phyloP scores from a whole-genome alignment of 2,113 vertebrate species.

The Gulo gulo region DNA sequence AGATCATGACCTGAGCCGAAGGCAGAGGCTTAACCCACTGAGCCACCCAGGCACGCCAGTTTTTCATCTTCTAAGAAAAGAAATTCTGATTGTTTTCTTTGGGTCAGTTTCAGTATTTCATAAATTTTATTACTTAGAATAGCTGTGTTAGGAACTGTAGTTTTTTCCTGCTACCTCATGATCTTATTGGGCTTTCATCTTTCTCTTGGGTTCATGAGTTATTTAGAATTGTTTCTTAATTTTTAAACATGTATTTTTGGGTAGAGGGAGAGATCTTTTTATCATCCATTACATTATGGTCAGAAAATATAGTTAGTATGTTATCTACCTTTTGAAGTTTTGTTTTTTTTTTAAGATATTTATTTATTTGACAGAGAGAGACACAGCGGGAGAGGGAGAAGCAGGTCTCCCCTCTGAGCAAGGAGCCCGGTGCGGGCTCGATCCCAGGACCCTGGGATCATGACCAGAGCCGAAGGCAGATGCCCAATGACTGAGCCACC shows the following conservation, averaged over 20 bases:
- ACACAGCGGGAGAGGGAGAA: too few species aligned
- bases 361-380: too few species aligned
- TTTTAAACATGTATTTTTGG: neutral
- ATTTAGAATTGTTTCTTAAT: neutral
- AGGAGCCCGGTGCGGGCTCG: too few species aligned
- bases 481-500: too few species aligned
- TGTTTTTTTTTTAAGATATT: neutral
- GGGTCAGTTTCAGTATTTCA: neutral
- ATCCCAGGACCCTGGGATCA: too few species aligned
- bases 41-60: neutral
- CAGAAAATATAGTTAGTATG: neutral
- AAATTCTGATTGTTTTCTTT: neutral
- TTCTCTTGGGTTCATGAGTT: neutral
- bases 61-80: neutral
- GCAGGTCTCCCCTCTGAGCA: too few species aligned
- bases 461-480: too few species aligned
- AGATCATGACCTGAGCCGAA: too few species aligned
- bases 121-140: slow-evolving; percentile 3
- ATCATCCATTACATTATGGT: neutral
- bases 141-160: neutral
- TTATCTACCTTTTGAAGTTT: neutral
- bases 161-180: neutral
- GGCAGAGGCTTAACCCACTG: too few species aligned
- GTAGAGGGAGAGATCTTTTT: neutral
- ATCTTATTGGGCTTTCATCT: neutral